Evolutionary conservation across 2,888 invertebrate species (phyloP).

Genomic region (Melikaiella ostensackeni): DNA sequence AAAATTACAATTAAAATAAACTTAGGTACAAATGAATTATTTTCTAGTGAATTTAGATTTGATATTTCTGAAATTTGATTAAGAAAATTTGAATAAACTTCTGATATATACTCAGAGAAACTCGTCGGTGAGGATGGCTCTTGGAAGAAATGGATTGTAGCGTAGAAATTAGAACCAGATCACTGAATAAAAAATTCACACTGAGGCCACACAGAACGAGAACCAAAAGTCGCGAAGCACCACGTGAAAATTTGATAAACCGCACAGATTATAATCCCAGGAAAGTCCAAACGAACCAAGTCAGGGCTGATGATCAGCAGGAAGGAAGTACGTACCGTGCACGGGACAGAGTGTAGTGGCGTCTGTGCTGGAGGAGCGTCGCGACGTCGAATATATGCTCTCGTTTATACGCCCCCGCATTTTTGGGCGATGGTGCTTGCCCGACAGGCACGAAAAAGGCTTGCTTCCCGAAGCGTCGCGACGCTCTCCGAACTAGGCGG

Average conservation of each 20-base stretch:
- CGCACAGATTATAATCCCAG: conserved; percentile 34
- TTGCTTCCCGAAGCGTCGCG: conserved; percentile 72
- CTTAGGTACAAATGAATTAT: too few species aligned
- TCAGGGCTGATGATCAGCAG: conserved; percentile 24
- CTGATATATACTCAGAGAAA: conserved; percentile 14
- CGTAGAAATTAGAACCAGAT: conserved; percentile 12
- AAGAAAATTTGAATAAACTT: neutral
- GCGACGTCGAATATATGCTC: conserved; percentile 77
- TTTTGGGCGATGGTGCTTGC: conserved; percentile 71
- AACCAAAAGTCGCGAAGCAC: conserved; percentile 26
- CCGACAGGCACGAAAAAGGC: conserved; percentile 77
- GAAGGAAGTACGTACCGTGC: conserved; percentile 73
- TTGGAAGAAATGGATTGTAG: conserved; percentile 1
- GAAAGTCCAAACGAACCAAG: neutral
- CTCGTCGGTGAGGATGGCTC: neutral
- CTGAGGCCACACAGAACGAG: conserved; percentile 20
- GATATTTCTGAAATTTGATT: neutral
- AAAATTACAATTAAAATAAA: neutral
- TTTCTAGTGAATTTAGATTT: neutral
- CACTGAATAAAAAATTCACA: conserved; percentile 25
- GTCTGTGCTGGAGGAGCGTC: conserved; percentile 74
- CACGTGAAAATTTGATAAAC: conserved; percentile 13
- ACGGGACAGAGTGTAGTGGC: conserved; percentile 77
- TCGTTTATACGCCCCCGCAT: conserved; percentile 75
- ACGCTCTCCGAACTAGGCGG: conserved; percentile 73